These are phyloP conservation scores for Quadroppia sp. DNA, from an alignment of 2,888 invertebrate genomes.

Conservation along the genomic window DNA sequence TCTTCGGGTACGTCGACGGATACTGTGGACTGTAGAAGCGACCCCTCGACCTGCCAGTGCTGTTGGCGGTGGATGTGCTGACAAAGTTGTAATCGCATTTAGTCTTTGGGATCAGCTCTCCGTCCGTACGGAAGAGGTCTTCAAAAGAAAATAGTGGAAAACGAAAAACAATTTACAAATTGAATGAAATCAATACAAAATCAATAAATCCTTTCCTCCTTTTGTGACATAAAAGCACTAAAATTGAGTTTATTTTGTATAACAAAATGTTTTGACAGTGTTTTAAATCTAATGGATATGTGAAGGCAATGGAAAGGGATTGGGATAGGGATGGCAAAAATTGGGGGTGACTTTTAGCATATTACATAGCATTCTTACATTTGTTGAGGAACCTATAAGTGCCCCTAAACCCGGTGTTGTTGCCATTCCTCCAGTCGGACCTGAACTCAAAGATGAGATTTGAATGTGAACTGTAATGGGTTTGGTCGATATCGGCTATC, in stretches of 20 bases:
- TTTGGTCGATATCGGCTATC: conserved; percentile 61
- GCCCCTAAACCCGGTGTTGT: conserved; percentile 65
- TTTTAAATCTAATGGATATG: too few species aligned
- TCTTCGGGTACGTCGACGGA: conserved; percentile 90
- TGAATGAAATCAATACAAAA: conserved; percentile 9
- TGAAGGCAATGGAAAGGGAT: too few species aligned
- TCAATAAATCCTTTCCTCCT: too few species aligned
- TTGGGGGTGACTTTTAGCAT: background rate
- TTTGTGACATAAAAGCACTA: background rate
- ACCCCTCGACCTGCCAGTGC: conserved; percentile 57
- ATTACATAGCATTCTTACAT: conserved; percentile 50
- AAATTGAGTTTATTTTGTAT: background rate
- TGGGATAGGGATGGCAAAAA: background rate
- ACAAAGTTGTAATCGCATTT: conserved; percentile 78
- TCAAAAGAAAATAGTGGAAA: too few species aligned
- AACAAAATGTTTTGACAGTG: too few species aligned
- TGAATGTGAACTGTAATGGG: conserved; percentile 70
- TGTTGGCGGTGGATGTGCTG: background rate
- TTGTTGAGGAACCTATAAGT: conserved; percentile 71
- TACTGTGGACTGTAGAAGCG: conserved; percentile 87
- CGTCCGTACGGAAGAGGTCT: conserved; percentile 77
- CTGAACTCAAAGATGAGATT: conserved; percentile 72
- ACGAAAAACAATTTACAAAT: conserved; percentile 52
- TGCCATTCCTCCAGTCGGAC: conserved; percentile 57
- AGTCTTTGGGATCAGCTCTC: conserved; percentile 68